These are phyloP conservation scores for Tipula lateralis DNA, from an alignment of 2,888 invertebrate species.

Conservation along the genomic window DNA sequence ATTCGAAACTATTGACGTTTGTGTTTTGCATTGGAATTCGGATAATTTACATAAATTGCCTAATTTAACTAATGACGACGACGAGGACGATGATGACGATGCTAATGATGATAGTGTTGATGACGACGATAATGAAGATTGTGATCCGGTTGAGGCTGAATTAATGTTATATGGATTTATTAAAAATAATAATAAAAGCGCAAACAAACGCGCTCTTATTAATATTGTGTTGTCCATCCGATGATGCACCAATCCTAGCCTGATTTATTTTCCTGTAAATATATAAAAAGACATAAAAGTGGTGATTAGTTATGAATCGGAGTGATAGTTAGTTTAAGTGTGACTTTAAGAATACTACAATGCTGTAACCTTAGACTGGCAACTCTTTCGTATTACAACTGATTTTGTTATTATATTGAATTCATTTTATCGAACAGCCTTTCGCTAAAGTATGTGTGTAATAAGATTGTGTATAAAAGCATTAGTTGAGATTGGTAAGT, in stretches of 20 bases:
- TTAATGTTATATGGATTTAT: slow-evolving; percentile 29
- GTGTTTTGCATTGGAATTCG: slow-evolving; percentile 52
- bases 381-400: too few species aligned
- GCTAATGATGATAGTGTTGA: slow-evolving; percentile 16
- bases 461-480: too few species aligned
- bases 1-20: slow-evolving; percentile 39
- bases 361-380: too few species aligned
- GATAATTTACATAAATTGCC: slow-evolving; percentile 38
- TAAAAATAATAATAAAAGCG: slow-evolving; percentile 32
- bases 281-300: neutral
- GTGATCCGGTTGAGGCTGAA: slow-evolving; percentile 1
- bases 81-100: slow-evolving; percentile 20
- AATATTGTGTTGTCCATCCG: slow-evolving; percentile 33
- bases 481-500: too few species aligned
- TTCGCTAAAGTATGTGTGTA: too few species aligned
- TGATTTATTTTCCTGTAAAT: neutral
- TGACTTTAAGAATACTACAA: too few species aligned
- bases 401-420: too few species aligned
- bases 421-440: too few species aligned
- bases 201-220: slow-evolving; percentile 31
- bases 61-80: slow-evolving; percentile 25
- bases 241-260: slow-evolving; percentile 24
- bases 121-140: neutral
- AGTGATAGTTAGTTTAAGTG: too few species aligned
- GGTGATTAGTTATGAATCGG: too few species aligned